Conservation (phyloP, 2,113 vertebrate species). For the Myotis brandtii region DNA sequence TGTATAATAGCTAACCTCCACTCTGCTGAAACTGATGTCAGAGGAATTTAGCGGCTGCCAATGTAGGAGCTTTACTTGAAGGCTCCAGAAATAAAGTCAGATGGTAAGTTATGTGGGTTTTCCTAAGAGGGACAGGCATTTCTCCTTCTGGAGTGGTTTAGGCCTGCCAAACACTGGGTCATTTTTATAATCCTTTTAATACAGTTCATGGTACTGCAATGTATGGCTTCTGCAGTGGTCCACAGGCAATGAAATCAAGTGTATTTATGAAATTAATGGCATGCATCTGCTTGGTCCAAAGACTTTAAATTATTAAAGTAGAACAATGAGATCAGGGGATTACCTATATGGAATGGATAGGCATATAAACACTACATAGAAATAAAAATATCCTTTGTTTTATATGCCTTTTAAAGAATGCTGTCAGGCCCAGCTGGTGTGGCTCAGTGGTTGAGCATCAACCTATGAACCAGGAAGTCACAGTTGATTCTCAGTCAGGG, state of each 20-base stretch:
- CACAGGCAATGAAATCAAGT: neutral
- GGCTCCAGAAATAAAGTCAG: conserved; percentile 46
- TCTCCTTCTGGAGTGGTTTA: conserved; percentile 7
- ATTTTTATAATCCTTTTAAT: neutral
- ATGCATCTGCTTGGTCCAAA: neutral
- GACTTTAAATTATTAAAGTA: neutral
- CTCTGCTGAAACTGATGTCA: conserved; percentile 65
- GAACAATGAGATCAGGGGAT: neutral
- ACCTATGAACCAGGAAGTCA: too few relatives aligned
- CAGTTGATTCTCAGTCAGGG: too few relatives aligned
- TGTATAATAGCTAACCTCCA: conserved; percentile 57
- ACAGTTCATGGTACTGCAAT: neutral
- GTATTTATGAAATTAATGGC: conserved; percentile 6
- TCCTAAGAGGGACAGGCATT: conserved; percentile 53
- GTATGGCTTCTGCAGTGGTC: neutral
- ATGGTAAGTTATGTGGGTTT: conserved; percentile 39
- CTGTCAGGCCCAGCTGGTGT: neutral
- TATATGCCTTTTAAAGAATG: neutral
- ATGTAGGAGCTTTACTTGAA: conserved; percentile 62
- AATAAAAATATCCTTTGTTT: conserved; percentile 4
- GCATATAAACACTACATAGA: neutral
- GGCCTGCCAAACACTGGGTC: conserved; percentile 14
- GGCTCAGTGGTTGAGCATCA: too few relatives aligned
- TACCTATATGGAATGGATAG: neutral
- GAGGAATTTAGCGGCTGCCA: conserved; percentile 42